These are phyloP conservation scores for Troglohyphantes excavatus DNA, from an alignment of 2,888 invertebrate genomes.

Conservation along the genomic window DNA sequence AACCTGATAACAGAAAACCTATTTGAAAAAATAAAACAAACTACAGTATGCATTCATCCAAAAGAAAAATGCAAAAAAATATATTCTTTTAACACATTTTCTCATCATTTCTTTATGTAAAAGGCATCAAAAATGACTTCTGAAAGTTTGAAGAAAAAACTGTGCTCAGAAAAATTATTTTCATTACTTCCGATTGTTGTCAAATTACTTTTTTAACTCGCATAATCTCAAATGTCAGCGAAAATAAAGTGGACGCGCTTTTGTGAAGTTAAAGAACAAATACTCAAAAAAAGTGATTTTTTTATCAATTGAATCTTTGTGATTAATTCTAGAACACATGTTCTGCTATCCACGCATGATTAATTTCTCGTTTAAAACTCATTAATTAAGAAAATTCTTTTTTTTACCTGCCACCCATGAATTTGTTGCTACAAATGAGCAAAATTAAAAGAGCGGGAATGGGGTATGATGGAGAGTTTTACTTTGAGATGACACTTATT, in stretches of 20 bases:
- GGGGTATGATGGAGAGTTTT: slow-evolving; percentile 10
- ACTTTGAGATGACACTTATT: slow-evolving; percentile 31
- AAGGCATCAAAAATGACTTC: too few relatives aligned
- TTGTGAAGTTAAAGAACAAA: slow-evolving; percentile 21
- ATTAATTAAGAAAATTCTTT: slow-evolving; percentile 60
- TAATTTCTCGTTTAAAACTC: slow-evolving; percentile 73
- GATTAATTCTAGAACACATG: slow-evolving; percentile 63
- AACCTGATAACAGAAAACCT: too few relatives aligned
- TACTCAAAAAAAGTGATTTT: not conserved
- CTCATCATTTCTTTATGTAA: too few relatives aligned
- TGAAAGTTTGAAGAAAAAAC: too few relatives aligned
- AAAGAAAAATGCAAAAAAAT: too few relatives aligned
- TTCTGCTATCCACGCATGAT: slow-evolving; percentile 41
- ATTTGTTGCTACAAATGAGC: slow-evolving; percentile 6
- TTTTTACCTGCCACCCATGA: slow-evolving; percentile 16
- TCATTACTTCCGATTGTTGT: not conserved
- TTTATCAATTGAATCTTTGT: slow-evolving; percentile 24
- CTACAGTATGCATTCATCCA: too few relatives aligned
- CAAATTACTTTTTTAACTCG: not conserved
- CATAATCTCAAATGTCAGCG: not conserved
- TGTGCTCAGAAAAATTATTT: too few relatives aligned
- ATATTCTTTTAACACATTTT: too few relatives aligned
- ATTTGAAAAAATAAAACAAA: too few relatives aligned
- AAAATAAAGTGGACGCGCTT: not conserved
- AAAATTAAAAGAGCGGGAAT: slow-evolving; percentile 29